phyloP scores from a whole-genome alignment of 1,140 invertebrate species.

The Andrena cerasifolii region DNA sequence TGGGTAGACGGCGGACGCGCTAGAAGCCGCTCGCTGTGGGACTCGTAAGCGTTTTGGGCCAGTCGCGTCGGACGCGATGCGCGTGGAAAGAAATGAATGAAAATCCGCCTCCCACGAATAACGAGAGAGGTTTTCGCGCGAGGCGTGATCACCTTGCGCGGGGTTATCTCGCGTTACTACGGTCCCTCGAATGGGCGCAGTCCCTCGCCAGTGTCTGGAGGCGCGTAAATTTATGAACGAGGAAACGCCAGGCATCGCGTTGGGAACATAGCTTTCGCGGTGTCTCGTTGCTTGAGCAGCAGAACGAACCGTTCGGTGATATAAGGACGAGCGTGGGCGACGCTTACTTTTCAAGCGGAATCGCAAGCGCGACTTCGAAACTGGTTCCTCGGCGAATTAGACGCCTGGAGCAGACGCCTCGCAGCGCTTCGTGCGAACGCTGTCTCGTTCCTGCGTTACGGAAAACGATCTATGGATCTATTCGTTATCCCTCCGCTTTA shows the following conservation, averaged over 20 bases:
- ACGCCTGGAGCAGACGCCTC: slow-evolving; percentile 6
- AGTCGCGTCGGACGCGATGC: too few species aligned
- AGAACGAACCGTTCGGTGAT: slow-evolving; percentile 70
- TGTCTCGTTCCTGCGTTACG: slow-evolving; percentile 32
- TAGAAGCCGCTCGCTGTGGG: too few species aligned
- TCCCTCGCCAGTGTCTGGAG: slow-evolving; percentile 37
- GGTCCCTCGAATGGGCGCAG: slow-evolving; percentile 57
- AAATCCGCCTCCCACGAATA: neutral
- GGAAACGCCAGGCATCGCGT: slow-evolving; percentile 65
- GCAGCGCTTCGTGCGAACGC: slow-evolving; percentile 8
- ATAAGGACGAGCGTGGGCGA: slow-evolving; percentile 73
- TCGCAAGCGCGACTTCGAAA: slow-evolving; percentile 58
- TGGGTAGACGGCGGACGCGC: too few species aligned
- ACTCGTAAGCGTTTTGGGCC: too few species aligned
- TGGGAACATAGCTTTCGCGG: slow-evolving; percentile 56
- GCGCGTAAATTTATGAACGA: slow-evolving; percentile 74
- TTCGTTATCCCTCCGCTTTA: slow-evolving; percentile 7
- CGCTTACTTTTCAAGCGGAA: slow-evolving; percentile 52
- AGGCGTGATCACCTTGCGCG: slow-evolving; percentile 14
- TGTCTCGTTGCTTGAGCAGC: slow-evolving; percentile 49
- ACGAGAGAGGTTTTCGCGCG: neutral
- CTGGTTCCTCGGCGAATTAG: slow-evolving; percentile 60
- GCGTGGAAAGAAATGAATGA: neutral
- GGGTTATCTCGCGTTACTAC: slow-evolving; percentile 36
- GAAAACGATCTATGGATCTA: slow-evolving; percentile 34